Evolutionary conservation across 2,113 vertebrate genomes (phyloP).

Genomic region (Kobus ellipsiprymnus): DNA sequence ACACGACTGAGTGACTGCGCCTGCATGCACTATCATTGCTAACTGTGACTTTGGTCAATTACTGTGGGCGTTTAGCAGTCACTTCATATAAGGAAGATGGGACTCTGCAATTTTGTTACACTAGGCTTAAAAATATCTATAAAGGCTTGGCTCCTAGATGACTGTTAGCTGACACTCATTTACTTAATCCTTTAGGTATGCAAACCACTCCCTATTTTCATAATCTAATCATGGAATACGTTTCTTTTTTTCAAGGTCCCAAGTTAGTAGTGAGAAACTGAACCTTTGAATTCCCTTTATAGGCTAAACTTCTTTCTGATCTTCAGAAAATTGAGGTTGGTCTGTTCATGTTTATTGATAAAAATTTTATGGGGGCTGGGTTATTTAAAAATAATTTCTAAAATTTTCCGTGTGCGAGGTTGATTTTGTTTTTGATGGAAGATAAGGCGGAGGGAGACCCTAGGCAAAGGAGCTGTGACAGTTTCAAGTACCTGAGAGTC

Average conservation of each 20-base stretch:
- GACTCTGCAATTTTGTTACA: background rate
- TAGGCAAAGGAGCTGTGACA: background rate
- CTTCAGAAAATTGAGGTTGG: background rate
- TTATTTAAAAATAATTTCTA: background rate
- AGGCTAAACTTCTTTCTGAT: background rate
- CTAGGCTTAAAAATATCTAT: background rate
- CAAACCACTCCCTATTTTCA: background rate
- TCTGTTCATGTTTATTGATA: background rate
- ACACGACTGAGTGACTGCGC: background rate
- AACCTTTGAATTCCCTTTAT: background rate
- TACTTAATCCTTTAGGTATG: conserved; percentile 25
- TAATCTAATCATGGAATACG: background rate
- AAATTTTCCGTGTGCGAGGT: background rate
- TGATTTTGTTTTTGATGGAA: background rate
- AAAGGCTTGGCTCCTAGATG: background rate
- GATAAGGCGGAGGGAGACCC: background rate
- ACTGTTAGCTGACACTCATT: background rate
- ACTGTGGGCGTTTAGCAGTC: background rate
- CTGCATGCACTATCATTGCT: background rate
- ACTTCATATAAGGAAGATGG: background rate
- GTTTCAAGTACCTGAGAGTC: background rate
- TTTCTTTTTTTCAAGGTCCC: background rate
- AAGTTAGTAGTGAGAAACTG: background rate
- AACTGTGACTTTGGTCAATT: background rate
- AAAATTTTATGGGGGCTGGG: background rate